These are phyloP conservation scores for Chrysogorgia sp. DNA, from an alignment of 92 coral and sea anemone genomes.

Conservation along the genomic window DNA sequence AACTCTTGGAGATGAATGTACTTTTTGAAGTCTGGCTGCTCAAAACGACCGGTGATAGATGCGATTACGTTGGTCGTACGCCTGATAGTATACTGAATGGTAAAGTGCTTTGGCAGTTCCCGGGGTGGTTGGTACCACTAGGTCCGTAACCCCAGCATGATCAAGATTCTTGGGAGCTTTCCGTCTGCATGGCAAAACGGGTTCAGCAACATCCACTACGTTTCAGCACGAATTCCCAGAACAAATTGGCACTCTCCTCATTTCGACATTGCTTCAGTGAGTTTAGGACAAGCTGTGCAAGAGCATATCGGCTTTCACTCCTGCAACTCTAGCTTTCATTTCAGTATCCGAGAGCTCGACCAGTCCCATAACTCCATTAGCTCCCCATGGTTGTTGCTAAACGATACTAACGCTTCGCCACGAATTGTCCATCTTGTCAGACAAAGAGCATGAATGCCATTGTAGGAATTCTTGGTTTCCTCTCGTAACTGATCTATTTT, in stretches of 20 bases:
- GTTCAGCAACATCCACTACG: too few species aligned
- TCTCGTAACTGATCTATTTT: constrained; percentile 53
- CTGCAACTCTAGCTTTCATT: constrained; percentile 53
- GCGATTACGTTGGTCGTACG: constrained; percentile 38
- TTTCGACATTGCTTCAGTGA: too few species aligned
- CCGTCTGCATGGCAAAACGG: too few species aligned
- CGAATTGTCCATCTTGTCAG: too few species aligned
- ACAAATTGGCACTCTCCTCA: too few species aligned
- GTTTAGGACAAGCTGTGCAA: constrained; percentile 49
- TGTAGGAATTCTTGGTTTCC: too few species aligned
- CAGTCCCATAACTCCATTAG: constrained; percentile 63
- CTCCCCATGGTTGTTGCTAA: constrained; percentile 53
- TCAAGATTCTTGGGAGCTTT: constrained; percentile 4
- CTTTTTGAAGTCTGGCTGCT: too few species aligned
- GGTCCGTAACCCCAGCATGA: too few species aligned
- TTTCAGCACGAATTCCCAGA: too few species aligned
- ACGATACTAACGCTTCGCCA: too few species aligned
- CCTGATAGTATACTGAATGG: constrained; percentile 49
- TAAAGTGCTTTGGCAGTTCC: constrained; percentile 48
- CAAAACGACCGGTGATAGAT: too few species aligned
- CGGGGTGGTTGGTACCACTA: constrained; percentile 53
- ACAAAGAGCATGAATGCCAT: too few species aligned
- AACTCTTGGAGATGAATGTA: constrained; percentile 21
- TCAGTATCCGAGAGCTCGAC: constrained; percentile 55
- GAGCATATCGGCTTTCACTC: constrained; percentile 39